Evolutionary conservation across 2,113 vertebrate species (phyloP).

Genomic region (Tetraodon nigroviridis): DNA sequence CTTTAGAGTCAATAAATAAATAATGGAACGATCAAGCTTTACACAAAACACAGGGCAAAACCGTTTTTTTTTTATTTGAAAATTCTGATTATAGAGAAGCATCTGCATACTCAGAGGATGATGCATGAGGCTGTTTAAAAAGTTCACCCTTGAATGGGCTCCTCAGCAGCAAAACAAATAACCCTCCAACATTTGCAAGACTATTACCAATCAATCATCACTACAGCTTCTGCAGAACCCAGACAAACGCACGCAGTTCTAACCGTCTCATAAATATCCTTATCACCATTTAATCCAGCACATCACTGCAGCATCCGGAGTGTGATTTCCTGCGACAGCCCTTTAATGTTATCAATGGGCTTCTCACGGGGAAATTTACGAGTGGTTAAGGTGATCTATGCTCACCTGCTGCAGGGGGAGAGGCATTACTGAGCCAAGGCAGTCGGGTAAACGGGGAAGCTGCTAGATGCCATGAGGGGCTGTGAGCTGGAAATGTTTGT

Average conservation of each 20-base stretch:
- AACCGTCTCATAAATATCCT: slow-evolving; percentile 20
- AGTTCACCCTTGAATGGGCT: slow-evolving; percentile 14
- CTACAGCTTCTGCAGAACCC: slow-evolving; percentile 10
- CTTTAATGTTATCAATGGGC: slow-evolving; percentile 50
- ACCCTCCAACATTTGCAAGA: slow-evolving; percentile 7
- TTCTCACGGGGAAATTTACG: slow-evolving; percentile 22
- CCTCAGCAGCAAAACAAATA: slow-evolving; percentile 30
- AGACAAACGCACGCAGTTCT: slow-evolving; percentile 25
- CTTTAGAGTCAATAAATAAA: no score
- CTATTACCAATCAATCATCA: slow-evolving; percentile 33
- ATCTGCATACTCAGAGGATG: slow-evolving; percentile 32
- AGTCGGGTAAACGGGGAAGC: slow-evolving; percentile 42
- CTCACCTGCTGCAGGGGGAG: slow-evolving; percentile 14
- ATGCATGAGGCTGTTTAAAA: slow-evolving; percentile 33
- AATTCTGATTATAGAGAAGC: slow-evolving; percentile 18
- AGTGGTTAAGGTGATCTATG: slow-evolving; percentile 32
- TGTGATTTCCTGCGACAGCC: slow-evolving; percentile 18
- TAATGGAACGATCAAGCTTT: no score
- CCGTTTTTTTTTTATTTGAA: slow-evolving; percentile 25
- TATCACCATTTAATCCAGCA: neutral
- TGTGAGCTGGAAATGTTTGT: slow-evolving; percentile 2
- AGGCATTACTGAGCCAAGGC: slow-evolving; percentile 21
- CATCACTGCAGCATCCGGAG: slow-evolving; percentile 16
- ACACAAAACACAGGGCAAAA: slow-evolving; percentile 4
- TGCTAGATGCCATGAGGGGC: neutral